Evolutionary conservation across 2,113 vertebrate species (phyloP).

Genomic region (Piaya cayana): DNA sequence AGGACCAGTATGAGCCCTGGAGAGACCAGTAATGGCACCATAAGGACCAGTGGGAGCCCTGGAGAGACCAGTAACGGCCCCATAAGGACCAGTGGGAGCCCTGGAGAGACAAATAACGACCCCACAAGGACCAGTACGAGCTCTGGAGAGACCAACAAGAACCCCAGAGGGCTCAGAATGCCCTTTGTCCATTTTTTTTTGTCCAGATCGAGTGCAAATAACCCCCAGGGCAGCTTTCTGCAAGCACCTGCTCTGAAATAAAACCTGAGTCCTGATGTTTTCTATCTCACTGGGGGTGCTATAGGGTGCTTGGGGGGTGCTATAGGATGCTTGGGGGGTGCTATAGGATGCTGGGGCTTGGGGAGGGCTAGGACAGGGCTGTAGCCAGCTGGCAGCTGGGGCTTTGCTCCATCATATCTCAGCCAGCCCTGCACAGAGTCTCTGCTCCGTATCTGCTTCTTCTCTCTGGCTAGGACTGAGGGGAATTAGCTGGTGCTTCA

Average conservation of each 20-base stretch:
- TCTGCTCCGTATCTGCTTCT: background rate
- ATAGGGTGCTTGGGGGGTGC: background rate
- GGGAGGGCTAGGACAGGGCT: background rate
- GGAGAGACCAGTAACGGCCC: too few relatives aligned
- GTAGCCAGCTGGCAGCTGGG: background rate
- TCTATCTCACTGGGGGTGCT: background rate
- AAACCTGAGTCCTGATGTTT: background rate
- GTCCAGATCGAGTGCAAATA: background rate
- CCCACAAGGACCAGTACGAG: too few relatives aligned
- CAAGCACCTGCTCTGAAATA: background rate
- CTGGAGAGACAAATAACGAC: too few relatives aligned
- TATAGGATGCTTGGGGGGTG: background rate
- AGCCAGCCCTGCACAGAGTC: background rate
- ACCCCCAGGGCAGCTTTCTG: background rate
- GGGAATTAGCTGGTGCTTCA: background rate
- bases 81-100: too few relatives aligned
- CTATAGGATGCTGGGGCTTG: background rate
- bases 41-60: too few relatives aligned
- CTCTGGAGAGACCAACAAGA: too few relatives aligned
- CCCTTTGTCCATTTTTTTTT: too few relatives aligned
- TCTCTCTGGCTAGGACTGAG: accelerated
- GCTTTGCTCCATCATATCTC: background rate
- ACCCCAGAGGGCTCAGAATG: too few relatives aligned
- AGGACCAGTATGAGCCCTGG: too few relatives aligned
- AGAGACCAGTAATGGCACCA: too few relatives aligned